These are phyloP conservation scores for Brachypteracias leptosomus DNA, from an alignment of 2,113 vertebrate species.

Conservation along the genomic window DNA sequence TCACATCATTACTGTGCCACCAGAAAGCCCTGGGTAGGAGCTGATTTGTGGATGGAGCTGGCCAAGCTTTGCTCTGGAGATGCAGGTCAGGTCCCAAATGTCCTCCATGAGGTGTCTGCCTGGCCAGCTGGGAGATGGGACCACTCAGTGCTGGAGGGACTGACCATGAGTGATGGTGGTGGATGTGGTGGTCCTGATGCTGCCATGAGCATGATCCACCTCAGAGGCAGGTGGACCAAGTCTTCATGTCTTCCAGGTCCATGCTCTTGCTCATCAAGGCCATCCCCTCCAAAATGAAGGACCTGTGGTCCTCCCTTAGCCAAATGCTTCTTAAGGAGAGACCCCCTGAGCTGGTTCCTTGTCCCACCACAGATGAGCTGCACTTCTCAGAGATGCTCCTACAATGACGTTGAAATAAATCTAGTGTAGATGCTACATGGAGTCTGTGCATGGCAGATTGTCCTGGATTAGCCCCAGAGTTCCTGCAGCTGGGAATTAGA, in stretches of 20 bases:
- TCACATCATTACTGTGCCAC: not conserved
- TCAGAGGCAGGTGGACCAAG: not conserved
- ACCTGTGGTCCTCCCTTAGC: fast-evolving
- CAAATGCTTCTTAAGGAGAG: not conserved
- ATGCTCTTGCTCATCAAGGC: not conserved
- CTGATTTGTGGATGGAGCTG: not conserved
- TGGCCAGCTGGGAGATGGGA: fast-evolving
- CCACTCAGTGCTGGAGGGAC: not conserved
- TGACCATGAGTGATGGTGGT: fast-evolving
- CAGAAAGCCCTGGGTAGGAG: not conserved
- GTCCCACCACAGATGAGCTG: not conserved
- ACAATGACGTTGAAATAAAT: not conserved
- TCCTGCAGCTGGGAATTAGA: not conserved
- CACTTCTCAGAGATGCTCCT: not conserved
- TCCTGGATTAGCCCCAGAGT: not conserved
- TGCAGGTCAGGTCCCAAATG: no score
- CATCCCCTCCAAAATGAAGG: not conserved
- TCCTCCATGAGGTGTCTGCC: not conserved
- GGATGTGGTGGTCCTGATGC: fast-evolving
- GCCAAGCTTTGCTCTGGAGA: not conserved
- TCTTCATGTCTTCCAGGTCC: not conserved
- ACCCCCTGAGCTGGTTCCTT: not conserved
- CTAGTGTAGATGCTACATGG: not conserved
- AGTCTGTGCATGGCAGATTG: not conserved
- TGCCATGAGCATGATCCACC: fast-evolving